Evolutionary conservation across 2,113 vertebrate species (phyloP), one percentile per base, ranked within the genome.

Genomic region (Phyllostomus discolor): DNA sequence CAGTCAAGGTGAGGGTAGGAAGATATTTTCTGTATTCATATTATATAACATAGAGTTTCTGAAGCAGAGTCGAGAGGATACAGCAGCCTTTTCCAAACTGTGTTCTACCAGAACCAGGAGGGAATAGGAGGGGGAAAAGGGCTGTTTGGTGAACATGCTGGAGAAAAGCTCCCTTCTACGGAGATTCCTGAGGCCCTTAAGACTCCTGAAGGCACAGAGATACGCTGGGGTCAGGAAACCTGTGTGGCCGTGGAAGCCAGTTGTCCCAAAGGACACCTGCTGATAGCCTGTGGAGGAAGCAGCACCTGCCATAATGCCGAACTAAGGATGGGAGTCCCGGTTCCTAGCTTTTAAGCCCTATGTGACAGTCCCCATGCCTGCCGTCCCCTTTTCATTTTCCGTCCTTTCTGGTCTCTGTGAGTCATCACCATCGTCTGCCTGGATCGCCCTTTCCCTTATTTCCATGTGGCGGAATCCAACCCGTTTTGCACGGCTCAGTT

Each of bases 291-390:
- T 2, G 38, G 46, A 15, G 8, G 6, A n/a, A 43, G 75, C 79
- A 82, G 52, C 75, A 1, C 19, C 2, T 33, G 41, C 46, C 35
- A 9, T 0, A 4, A 7, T 28, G 35, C 43, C 28, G 57, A 64
- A 17, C 66, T 41, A 1, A 41, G 41, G 16, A 11, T 46, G 9
- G 20, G 26, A 54, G 72, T 38, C 72, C 20, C 4, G 31, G 22
- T 6, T 15, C 7, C 7, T 26, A 7, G 67, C 19, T 14, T 19
- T 66, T 31, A 46, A 67, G 64, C 48, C 28, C 10, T 35, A 0
- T 3, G 3, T 7, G 35, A 35, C 9, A 12, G 10, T 64, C 5
- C 41, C 7, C 0, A 0, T 11, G 10, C 48, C 57, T 88, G 72
- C 54, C 10, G 7, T 24, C 19, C 2, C n/a, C 35, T 70, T 35